Evolutionary conservation across 1,140 invertebrate genomes (phyloP).

Genomic region (Hycleus phaleratus): DNA sequence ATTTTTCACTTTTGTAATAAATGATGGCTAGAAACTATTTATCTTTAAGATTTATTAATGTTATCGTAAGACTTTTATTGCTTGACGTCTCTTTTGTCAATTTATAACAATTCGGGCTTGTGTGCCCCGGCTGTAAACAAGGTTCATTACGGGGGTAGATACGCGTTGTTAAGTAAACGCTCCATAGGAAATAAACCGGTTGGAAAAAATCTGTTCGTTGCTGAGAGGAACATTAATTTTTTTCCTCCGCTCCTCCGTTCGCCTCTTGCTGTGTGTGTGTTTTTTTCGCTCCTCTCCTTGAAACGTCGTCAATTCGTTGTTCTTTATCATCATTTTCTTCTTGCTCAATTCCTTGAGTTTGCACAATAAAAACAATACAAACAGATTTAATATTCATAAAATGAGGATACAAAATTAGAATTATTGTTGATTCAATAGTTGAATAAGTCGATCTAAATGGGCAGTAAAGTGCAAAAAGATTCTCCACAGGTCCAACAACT

Average conservation of each 20-base stretch:
- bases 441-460: too few species aligned
- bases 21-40: constrained; percentile 25
- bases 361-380: too few species aligned
- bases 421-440: too few species aligned
- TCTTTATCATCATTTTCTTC: too few species aligned
- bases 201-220: constrained; percentile 13
- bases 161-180: constrained; percentile 13
- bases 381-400: too few species aligned
- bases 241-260: background rate
- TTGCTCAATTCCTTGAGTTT: too few species aligned
- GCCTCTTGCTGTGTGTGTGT: too few species aligned
- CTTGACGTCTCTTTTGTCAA: constrained; percentile 21
- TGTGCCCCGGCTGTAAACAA: constrained; percentile 10
- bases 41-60: constrained; percentile 30
- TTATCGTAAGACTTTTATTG: constrained; percentile 24
- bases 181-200: constrained; percentile 12
- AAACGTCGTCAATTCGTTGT: too few species aligned
- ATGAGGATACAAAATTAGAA: too few species aligned
- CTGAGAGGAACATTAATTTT: constrained; percentile 6
- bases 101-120: constrained; percentile 24
- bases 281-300: too few species aligned
- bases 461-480: too few species aligned
- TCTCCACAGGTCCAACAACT: background rate
- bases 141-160: constrained; percentile 13
- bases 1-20: constrained; percentile 31